Evolutionary conservation across 37 sponge, comb jelly and placozoan species (phyloP).

Genomic region (Spongia lamella): DNA sequence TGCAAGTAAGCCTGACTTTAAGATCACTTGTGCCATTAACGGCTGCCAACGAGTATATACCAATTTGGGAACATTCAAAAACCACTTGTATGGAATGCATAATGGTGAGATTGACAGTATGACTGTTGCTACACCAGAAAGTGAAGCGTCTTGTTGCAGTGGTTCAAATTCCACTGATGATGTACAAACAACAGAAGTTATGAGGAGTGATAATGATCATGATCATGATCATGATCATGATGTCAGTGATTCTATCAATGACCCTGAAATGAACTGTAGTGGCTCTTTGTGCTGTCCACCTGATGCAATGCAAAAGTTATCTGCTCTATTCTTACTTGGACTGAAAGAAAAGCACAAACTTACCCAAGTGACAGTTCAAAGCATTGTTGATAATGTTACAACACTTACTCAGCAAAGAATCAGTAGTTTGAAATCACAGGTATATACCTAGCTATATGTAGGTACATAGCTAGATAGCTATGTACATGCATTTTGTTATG

Average conservation of each 20-base stretch:
- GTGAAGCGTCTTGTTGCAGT: too few relatives aligned
- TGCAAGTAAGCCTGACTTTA: slow-evolving; percentile 9
- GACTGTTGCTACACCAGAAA: too few relatives aligned
- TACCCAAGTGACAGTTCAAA: too few relatives aligned
- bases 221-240: background rate
- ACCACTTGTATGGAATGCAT: slow-evolving; percentile 28
- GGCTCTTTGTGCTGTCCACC: background rate
- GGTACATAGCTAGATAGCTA: background rate
- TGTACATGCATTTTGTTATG: background rate
- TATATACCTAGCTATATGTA: too few relatives aligned
- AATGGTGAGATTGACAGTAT: background rate
- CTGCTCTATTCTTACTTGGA: slow-evolving; percentile 24
- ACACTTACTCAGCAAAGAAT: too few relatives aligned
- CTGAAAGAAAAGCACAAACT: slow-evolving; percentile 3
- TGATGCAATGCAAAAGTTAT: background rate
- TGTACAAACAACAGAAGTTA: too few relatives aligned
- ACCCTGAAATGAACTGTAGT: background rate
- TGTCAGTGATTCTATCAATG: background rate
- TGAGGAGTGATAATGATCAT: background rate
- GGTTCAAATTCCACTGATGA: too few relatives aligned
- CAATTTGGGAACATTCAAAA: slow-evolving; percentile 14
- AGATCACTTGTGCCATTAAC: slow-evolving; percentile 25
- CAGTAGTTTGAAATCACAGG: too few relatives aligned
- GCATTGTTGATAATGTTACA: too few relatives aligned
- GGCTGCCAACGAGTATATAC: slow-evolving; percentile 21